phyloP scores from a whole-genome alignment of 1,140 invertebrate genomes.

The Hirudo medicinalis region DNA sequence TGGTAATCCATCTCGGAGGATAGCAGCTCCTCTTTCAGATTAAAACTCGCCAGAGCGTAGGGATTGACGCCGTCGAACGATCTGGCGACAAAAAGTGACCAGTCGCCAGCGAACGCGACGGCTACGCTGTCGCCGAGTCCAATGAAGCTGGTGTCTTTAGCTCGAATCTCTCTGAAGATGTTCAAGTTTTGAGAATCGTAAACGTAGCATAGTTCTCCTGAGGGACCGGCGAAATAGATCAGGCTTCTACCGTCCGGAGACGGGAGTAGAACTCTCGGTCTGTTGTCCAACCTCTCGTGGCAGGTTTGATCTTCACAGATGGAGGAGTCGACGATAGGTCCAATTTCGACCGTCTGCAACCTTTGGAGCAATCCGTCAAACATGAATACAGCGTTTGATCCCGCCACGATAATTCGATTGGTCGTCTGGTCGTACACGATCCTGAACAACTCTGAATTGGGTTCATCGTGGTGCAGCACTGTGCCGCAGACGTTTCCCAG shows the following conservation, averaged over 20 bases:
- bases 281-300: background rate
- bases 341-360: background rate
- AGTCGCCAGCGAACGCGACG: no score
- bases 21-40: no score
- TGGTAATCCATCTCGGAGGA: background rate
- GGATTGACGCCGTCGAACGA: no score
- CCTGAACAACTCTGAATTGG: background rate
- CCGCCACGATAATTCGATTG: slow-evolving; percentile 1
- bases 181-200: background rate
- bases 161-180: background rate
- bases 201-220: background rate
- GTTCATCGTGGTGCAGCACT: background rate
- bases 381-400: background rate
- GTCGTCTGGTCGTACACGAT: background rate
- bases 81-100: no score
- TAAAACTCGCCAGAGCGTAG: no score
- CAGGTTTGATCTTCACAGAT: background rate
- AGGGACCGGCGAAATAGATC: background rate
- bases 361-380: slow-evolving; percentile 5
- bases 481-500: no score
- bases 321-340: background rate
- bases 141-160: background rate
- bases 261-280: slow-evolving; percentile 1
- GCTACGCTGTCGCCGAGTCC: background rate
- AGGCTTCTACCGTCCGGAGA: background rate